Evolutionary conservation across 2,113 vertebrate species (phyloP).

Genomic region (Alosa alosa): DNA sequence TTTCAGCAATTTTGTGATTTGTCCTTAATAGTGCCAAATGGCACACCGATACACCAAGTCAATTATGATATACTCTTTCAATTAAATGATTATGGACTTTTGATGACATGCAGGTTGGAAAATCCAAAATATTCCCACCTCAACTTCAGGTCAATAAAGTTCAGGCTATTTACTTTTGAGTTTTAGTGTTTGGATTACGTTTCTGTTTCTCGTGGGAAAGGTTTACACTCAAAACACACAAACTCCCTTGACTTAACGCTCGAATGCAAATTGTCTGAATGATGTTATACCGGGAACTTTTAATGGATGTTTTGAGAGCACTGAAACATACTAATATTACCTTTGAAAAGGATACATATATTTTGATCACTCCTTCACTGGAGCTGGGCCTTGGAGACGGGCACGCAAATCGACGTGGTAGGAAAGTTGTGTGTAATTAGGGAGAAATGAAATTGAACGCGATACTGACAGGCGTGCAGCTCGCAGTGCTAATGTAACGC

Average conservation of each 20-base stretch:
- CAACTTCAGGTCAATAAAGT: slow-evolving; percentile 57
- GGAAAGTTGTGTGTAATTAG: slow-evolving; percentile 61
- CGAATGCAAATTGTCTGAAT: slow-evolving; percentile 58
- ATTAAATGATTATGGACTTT: slow-evolving; percentile 42
- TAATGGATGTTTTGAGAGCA: slow-evolving; percentile 51
- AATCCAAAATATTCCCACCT: slow-evolving; percentile 59
- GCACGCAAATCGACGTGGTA: slow-evolving; percentile 49
- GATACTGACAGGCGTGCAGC: slow-evolving; percentile 56
- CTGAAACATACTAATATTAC: slow-evolving; percentile 48
- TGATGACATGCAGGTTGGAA: slow-evolving; percentile 54
- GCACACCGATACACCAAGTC: slow-evolving; percentile 41
- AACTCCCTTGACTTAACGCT: slow-evolving; percentile 50
- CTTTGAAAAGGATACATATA: slow-evolving; percentile 40
- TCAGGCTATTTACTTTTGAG: slow-evolving; percentile 53
- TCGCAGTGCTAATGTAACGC: slow-evolving; percentile 59
- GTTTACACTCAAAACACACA: slow-evolving; percentile 47
- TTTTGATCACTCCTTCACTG: slow-evolving; percentile 35
- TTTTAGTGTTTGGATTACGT: slow-evolving; percentile 58
- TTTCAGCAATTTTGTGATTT: slow-evolving; percentile 10
- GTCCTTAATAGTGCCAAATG: slow-evolving; percentile 54
- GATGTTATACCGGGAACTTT: slow-evolving; percentile 53
- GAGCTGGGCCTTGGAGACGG: slow-evolving; percentile 41
- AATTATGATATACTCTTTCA: slow-evolving; percentile 51
- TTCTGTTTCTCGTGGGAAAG: slow-evolving; percentile 62
- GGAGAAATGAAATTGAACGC: slow-evolving; percentile 61